Base-by-base conservation (phyloP, 1,140 invertebrate genomes). In the Drosophila murphyi region DNA sequence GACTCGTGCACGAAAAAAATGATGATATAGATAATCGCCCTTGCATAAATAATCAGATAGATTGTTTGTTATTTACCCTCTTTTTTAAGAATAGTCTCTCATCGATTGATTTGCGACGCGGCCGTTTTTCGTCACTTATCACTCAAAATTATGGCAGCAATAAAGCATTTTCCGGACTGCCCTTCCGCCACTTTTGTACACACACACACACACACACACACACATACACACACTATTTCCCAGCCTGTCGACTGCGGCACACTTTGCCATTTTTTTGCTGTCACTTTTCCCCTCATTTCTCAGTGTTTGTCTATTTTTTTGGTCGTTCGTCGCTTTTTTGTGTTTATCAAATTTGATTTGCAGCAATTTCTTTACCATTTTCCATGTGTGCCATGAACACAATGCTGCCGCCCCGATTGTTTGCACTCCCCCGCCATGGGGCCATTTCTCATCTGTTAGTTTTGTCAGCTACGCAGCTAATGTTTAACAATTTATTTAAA, bases 311-410 rank as follows among this genome's bases (percentile, higher is more conserved):
- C 55, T 77, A 63, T 82, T 80, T 67, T 70, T 78, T 43, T 41
- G 10, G 67, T 59, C 29, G 29, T 73, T 52, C 12, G 31, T 72
- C 35, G 34, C 37, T 69, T 85, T 85, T 62, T 74, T 74, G 62
- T 88, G 85, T 88, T 88, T 89, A 88, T 88, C 85, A 88, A 88
- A 89, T 89, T 89, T 89, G 85, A 89, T 89, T 89, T 87, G 74
- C 77, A 80, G 85, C 81, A 76, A 89, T 89, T 89, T 89, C 80
- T 89, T 85, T 81, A 71, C 85, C 78, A 89, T 89, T 89, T 89
- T 78, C 72, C 83, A 72, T 86, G 82, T 86, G 82, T 86, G 78
- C 68, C 39, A 41, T 31, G n/a, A 12, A 12, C 51, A 32, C n/a
- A 34, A 32, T 10, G 41, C 56, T 8, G 71, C 48, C 68, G 68